Conservation (phyloP, 2,797 vertebrate species). For the Sandelia bainsii region DNA sequence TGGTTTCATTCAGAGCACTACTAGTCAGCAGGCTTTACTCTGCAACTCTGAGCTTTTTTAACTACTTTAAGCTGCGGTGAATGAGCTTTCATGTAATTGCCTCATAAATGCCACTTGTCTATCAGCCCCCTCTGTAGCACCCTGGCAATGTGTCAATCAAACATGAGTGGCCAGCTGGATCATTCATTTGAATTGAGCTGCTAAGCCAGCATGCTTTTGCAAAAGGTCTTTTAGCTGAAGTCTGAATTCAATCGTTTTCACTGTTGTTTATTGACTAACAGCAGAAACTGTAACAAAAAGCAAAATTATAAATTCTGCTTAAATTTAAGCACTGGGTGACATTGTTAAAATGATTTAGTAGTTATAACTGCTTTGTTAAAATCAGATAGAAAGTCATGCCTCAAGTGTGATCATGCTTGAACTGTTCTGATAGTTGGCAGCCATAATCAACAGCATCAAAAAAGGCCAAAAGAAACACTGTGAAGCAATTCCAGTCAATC, state of each 20-base stretch:
- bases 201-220: conserved; percentile 63
- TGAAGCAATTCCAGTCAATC: conserved; percentile 48
- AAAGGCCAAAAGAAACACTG: conserved; percentile 37
- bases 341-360: conserved; percentile 21
- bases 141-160: conserved; percentile 84
- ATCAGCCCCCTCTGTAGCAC: conserved; percentile 73
- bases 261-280: conserved; percentile 22
- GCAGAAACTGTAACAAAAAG: conserved; percentile 45
- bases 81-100: conserved; percentile 85
- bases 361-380: conserved; percentile 8
- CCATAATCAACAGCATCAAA: conserved; percentile 5
- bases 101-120: conserved; percentile 87
- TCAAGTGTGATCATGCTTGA: conserved; percentile 11
- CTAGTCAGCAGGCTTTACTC: conserved; percentile 63
- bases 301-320: conserved; percentile 30
- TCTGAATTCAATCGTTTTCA: conserved; percentile 38
- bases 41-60: conserved; percentile 36
- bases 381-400: conserved; percentile 12
- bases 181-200: conserved; percentile 60
- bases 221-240: conserved; percentile 48
- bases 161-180: conserved; percentile 73
- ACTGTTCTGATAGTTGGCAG: conserved; percentile 25
- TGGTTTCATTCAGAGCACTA: conserved; percentile 59
- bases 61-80: conserved; percentile 62
- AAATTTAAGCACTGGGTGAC: not conserved